phyloP scores from a whole-genome alignment of 1,140 invertebrate species.

The Lepidurus packardi region DNA sequence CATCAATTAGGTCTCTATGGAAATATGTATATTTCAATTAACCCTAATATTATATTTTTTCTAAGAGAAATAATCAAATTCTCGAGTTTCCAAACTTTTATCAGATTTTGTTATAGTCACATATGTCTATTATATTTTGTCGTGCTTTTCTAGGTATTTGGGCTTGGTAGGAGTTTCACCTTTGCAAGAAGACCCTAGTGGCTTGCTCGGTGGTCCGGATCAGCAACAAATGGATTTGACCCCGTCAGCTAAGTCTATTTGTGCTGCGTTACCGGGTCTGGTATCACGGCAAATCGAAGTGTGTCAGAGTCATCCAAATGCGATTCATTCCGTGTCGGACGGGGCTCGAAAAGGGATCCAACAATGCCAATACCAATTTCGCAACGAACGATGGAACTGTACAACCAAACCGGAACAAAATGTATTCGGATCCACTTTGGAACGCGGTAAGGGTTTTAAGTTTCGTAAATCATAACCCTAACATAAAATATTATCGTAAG shows the following conservation, averaged over 20 bases:
- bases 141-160: conserved; percentile 47
- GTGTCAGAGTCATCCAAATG: conserved; percentile 48
- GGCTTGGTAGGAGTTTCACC: conserved; percentile 49
- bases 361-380: conserved; percentile 56
- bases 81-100: background rate
- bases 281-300: conserved; percentile 50
- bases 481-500: too few species aligned
- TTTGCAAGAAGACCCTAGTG: conserved; percentile 29
- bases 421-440: conserved; percentile 47
- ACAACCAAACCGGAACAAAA: conserved; percentile 45
- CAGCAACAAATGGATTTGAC: conserved; percentile 34
- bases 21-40: background rate
- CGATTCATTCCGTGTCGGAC: conserved; percentile 49
- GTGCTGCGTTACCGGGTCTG: conserved; percentile 44
- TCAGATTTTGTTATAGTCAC: background rate
- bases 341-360: conserved; percentile 50
- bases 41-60: background rate
- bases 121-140: background rate
- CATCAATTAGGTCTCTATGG: background rate
- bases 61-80: background rate
- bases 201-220: conserved; percentile 36
- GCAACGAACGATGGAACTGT: conserved; percentile 57
- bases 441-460: conserved; percentile 43
- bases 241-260: conserved; percentile 36
- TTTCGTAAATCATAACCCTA: background rate